A percentile compares a stretch with the other conserved stretches of the same genome.
These are phyloP conservation scores for Chionodraco myersi DNA, from an alignment of 2,113 vertebrate genomes.

Conservation along the genomic window DNA sequence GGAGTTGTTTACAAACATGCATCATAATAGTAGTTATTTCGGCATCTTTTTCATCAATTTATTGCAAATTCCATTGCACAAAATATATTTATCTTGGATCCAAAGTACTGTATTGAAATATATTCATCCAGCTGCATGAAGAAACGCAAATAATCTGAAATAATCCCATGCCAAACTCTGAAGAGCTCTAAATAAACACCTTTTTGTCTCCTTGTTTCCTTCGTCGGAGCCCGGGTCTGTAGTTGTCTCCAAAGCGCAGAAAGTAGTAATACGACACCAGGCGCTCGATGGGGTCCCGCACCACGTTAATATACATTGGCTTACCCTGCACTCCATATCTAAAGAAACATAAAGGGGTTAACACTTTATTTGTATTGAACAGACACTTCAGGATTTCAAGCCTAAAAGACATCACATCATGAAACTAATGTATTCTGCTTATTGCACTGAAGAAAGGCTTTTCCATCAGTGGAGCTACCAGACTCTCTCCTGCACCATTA, in stretches of 20 bases:
- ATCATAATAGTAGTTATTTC: no score
- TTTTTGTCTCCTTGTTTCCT: slow-evolving; percentile 99
- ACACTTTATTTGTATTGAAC: background rate
- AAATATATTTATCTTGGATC: no score
- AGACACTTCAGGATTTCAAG: background rate
- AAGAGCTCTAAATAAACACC: slow-evolving; percentile 76
- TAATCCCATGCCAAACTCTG: no score
- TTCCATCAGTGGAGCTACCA: slow-evolving; percentile 32
- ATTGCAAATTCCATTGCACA: no score
- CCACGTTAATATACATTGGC: slow-evolving; percentile 97
- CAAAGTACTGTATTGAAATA: no score
- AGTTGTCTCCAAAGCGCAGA: slow-evolving; percentile 96
- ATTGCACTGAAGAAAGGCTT: slow-evolving; percentile 19
- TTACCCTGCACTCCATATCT: slow-evolving; percentile 94
- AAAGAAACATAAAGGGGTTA: background rate
- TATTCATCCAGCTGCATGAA: no score
- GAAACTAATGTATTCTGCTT: background rate
- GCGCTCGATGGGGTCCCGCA: slow-evolving; percentile 96
- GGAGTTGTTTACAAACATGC: no score
- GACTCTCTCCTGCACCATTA: slow-evolving; percentile 47
- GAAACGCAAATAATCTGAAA: no score
- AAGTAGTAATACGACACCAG: slow-evolving; percentile 99
- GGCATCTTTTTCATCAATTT: no score
- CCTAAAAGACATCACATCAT: background rate
- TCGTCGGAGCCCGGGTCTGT: slow-evolving; percentile 93